phyloP scores from a whole-genome alignment of 2,113 vertebrate genomes.

The Marmota flaviventris region DNA sequence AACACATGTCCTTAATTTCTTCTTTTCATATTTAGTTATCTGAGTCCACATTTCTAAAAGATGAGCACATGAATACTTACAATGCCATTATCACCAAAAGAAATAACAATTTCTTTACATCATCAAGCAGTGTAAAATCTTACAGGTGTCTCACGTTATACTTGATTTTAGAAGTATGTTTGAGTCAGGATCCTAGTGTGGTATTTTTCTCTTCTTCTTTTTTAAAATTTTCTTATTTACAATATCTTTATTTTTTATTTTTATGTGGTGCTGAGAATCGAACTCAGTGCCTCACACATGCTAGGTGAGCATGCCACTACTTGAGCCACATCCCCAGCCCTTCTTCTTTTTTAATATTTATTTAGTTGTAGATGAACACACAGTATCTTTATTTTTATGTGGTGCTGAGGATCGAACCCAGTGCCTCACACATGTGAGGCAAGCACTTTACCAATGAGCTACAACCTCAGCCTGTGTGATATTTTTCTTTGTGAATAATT shows the following conservation, averaged over 20 bases:
- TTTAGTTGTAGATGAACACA: too few relatives aligned
- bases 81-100: neutral
- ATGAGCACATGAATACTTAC: neutral
- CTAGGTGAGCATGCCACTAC: too few relatives aligned
- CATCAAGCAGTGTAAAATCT: neutral
- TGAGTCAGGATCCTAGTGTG: neutral
- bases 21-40: neutral
- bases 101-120: neutral
- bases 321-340: too few relatives aligned
- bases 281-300: too few relatives aligned
- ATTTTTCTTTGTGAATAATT: neutral
- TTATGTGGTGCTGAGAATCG: too few relatives aligned
- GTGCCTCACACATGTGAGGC: too few relatives aligned
- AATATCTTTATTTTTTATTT: too few relatives aligned
- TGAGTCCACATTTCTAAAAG: neutral
- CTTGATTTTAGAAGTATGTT: neutral
- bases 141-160: neutral
- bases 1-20: constrained; percentile 15
- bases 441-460: too few relatives aligned
- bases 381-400: too few relatives aligned
- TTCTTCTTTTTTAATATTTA: too few relatives aligned
- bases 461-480: neutral
- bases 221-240: too few relatives aligned
- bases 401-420: too few relatives aligned
- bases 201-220: neutral